Evolutionary conservation across 2,888 invertebrate genomes (phyloP), one percentile per base, ranked within the genome.

Genomic region (Leptopilina drosophilae): DNA sequence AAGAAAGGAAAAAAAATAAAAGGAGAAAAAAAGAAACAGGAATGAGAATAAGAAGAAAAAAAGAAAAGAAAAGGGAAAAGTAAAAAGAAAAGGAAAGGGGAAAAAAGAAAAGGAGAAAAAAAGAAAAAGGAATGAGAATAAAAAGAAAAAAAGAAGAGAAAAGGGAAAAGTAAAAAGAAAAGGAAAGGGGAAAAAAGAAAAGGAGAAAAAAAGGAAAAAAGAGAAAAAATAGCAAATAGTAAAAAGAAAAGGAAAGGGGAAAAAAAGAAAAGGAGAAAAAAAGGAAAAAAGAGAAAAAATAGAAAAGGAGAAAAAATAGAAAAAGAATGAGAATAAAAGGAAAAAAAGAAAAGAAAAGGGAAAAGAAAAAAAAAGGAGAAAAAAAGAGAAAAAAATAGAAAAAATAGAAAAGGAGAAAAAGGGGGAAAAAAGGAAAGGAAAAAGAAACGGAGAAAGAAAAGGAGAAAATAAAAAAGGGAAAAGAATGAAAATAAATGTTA

Each of bases 401-500:
- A 20, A 20, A 20, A 20, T 1, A 20, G 20, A 20, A 20, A 20
- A 20, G 20, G 20, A 20, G 1, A 20, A 20, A 20, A n/a, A n/a
- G n/a, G n/a, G n/a, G n/a, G 20, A 20, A 20, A 46, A 49, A 73
- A 56, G 33, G 40, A 33, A 59, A 26, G 65, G 66, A 66, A 78
- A 73, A n/a, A 56, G 6, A 46, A 46, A 2, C n/a, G n/a, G 20
- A 20, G 20, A 5, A 2, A 5, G 3, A 2, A 33, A 33, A 26
- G 3, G 26, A 26, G 3, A 3, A 33, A 5, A 2, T 4, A 33
- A 33, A 33, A 33, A 33, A 2, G 33, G 5, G 5, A 33, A 5
- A 33, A 33, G 4, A 33, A 33, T 33, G 33, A 82, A 81, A 78
- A 78, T 77, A 78, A 80, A 82, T 26, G 76, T 78, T 76, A 76